These are phyloP conservation scores for Semaprochilodus insignis DNA, from an alignment of 2,797 vertebrate genomes.

Conservation along the genomic window DNA sequence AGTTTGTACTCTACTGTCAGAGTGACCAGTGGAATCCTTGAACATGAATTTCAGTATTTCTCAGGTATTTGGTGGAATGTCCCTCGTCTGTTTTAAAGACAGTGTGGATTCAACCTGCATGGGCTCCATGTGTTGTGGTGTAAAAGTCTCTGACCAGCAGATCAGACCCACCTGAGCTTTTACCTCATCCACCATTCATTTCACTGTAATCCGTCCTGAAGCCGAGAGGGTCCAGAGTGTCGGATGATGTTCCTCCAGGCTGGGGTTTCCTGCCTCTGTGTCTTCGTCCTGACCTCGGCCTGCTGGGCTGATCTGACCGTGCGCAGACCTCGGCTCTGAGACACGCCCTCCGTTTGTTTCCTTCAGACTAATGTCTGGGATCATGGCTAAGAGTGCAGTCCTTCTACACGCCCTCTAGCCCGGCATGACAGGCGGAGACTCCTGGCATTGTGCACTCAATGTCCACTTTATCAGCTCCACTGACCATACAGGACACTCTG, in stretches of 20 bases:
- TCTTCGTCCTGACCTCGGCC: neutral
- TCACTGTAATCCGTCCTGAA: neutral
- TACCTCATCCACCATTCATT: too few relatives aligned
- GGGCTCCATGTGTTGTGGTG: too few relatives aligned
- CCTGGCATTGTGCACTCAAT: slow-evolving; percentile 74
- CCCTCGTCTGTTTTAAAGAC: too few relatives aligned
- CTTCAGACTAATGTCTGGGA: slow-evolving; percentile 78
- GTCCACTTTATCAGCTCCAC: too few relatives aligned
- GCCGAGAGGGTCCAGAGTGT: neutral
- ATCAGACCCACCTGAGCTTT: too few relatives aligned
- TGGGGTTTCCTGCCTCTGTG: neutral
- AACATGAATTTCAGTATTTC: too few relatives aligned
- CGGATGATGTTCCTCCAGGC: neutral
- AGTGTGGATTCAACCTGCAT: too few relatives aligned
- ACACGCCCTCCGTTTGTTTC: neutral
- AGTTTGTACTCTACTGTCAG: too few relatives aligned
- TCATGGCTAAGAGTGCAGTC: slow-evolving; percentile 67
- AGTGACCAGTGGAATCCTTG: too few relatives aligned
- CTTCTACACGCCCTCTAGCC: slow-evolving; percentile 66
- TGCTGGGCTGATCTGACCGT: neutral
- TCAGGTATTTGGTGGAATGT: too few relatives aligned
- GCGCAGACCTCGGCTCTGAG: neutral
- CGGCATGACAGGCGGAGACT: slow-evolving; percentile 73
- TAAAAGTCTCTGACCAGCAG: too few relatives aligned
- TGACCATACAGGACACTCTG: too few relatives aligned